Conservation (phyloP, 2,797 vertebrate genomes). For the Staurois parvus region DNA sequence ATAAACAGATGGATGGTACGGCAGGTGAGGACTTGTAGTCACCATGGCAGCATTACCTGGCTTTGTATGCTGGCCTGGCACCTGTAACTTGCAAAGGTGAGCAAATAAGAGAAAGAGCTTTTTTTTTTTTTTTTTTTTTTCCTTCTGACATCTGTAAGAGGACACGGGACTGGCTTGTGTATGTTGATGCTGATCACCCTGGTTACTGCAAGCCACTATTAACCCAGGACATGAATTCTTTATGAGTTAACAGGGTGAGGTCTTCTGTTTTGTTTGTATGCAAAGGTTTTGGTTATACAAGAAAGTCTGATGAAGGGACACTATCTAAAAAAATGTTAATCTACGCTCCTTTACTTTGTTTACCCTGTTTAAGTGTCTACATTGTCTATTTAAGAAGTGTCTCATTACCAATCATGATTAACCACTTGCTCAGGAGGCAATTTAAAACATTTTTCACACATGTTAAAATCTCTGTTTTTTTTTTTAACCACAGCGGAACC, state of each 20-base stretch:
- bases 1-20: slow-evolving; percentile 78
- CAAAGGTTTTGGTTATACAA: slow-evolving; percentile 18
- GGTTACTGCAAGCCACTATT: slow-evolving; percentile 77
- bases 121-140: slow-evolving; percentile 71
- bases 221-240: slow-evolving; percentile 79
- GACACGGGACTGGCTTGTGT: slow-evolving; percentile 74
- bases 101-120: slow-evolving; percentile 85
- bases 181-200: slow-evolving; percentile 83
- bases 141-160: slow-evolving; percentile 78
- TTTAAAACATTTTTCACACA: too few relatives aligned
- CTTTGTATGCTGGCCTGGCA: slow-evolving; percentile 80
- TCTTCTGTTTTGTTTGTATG: slow-evolving; percentile 54
- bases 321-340: neutral
- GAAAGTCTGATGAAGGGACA: slow-evolving; percentile 3
- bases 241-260: slow-evolving; percentile 72
- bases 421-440: too few relatives aligned
- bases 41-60: slow-evolving; percentile 81
- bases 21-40: slow-evolving; percentile 91
- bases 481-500: too few relatives aligned
- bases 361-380: too few relatives aligned
- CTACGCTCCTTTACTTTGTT: neutral
- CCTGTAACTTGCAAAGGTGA: slow-evolving; percentile 83
- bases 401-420: too few relatives aligned
- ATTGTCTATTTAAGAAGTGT: too few relatives aligned
- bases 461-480: too few relatives aligned